These are phyloP conservation scores for Bambusicola thoracicus DNA, from an alignment of 2,113 vertebrate genomes.

Conservation along the genomic window DNA sequence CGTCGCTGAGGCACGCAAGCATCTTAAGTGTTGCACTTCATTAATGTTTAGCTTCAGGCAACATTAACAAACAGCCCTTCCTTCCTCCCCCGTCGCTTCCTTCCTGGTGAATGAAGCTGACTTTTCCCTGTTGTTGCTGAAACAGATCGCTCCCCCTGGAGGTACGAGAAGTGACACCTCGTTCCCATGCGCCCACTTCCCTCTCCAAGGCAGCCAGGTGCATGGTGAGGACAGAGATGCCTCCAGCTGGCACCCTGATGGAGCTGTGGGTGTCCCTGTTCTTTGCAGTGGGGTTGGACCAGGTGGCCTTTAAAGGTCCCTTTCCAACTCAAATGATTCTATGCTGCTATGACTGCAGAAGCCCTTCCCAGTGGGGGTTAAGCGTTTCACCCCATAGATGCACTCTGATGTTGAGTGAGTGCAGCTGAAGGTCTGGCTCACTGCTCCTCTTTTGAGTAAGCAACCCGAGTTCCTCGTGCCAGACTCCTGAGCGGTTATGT, in stretches of 20 bases:
- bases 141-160: not conserved
- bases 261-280: no score
- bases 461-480: not conserved
- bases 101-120: not conserved
- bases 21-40: constrained; percentile 49
- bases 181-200: not conserved
- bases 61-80: not conserved
- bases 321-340: no score
- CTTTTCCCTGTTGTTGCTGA: not conserved
- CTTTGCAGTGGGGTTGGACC: no score
- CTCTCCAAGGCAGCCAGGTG: not conserved
- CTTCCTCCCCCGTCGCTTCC: not conserved
- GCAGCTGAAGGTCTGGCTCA: constrained; percentile 32
- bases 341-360: not conserved
- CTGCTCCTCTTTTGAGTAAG: constrained; percentile 28
- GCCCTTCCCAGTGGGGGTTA: not conserved
- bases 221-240: not conserved
- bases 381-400: not conserved
- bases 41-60: constrained; percentile 65
- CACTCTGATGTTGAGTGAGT: not conserved
- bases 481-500: constrained; percentile 15
- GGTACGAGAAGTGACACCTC: not conserved
- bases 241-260: no score
- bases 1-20: constrained; percentile 11
- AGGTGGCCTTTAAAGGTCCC: no score